Conservation (phyloP, 2,113 vertebrate genomes). For the Anhinga rufa region DNA sequence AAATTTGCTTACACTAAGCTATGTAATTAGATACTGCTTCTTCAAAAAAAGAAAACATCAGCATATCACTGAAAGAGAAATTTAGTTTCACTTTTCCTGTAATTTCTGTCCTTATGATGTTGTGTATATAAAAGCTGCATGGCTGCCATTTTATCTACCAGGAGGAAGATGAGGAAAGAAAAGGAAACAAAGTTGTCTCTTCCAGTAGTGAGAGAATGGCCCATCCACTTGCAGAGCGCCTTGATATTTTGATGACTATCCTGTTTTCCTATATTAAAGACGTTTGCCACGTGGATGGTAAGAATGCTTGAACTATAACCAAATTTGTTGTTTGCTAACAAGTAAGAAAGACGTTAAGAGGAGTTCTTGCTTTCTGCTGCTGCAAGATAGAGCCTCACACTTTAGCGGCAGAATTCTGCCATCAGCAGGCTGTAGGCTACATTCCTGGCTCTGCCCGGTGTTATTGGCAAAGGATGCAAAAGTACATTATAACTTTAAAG, state of each 20-base stretch:
- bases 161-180: conserved; percentile 79
- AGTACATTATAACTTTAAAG: not conserved
- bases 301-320: not conserved
- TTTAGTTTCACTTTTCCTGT: not conserved
- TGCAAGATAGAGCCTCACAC: not conserved
- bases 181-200: not conserved
- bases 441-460: not conserved
- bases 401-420: not conserved
- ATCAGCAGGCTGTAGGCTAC: not conserved
- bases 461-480: not conserved
- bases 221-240: conserved; percentile 86
- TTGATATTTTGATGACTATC: conserved; percentile 85
- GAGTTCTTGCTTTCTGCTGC: not conserved
- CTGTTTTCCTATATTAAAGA: conserved; percentile 88
- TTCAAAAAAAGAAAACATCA: not conserved
- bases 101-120: not conserved
- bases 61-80: not conserved
- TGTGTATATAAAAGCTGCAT: not conserved
- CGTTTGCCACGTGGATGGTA: conserved; percentile 81
- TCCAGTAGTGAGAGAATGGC: conserved; percentile 64
- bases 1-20: not conserved
- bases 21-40: not conserved
- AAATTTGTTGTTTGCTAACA: not conserved
- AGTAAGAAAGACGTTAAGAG: not conserved
- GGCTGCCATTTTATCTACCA: conserved; percentile 33